These are phyloP conservation scores for Oplegnathus fasciatus DNA, from an alignment of 2,113 vertebrate genomes.

Conservation along the genomic window DNA sequence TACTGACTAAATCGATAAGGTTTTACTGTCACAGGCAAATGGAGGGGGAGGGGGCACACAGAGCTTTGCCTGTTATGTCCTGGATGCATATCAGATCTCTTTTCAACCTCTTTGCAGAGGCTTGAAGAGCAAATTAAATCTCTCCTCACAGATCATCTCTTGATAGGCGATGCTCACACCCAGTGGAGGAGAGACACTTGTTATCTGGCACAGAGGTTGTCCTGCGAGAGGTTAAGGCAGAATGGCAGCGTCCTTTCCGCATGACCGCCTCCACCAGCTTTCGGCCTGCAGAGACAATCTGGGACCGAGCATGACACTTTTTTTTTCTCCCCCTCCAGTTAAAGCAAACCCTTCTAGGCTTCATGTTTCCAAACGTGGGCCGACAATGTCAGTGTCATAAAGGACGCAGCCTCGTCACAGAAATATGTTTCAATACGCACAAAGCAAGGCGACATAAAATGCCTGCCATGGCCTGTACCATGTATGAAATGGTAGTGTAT, in stretches of 20 bases:
- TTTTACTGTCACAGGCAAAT: conserved; percentile 6
- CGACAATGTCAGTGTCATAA: neutral
- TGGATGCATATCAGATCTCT: neutral
- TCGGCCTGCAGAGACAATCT: conserved; percentile 38
- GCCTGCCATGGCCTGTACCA: neutral
- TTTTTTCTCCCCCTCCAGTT: neutral
- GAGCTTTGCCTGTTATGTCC: neutral
- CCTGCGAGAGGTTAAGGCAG: conserved; percentile 44
- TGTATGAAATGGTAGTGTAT: conserved; percentile 17
- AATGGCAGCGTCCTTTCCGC: conserved; percentile 61
- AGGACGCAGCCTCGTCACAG: neutral
- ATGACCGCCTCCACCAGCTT: conserved; percentile 52
- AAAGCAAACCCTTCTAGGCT: neutral
- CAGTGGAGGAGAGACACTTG: conserved; percentile 13
- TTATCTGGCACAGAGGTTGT: conserved; percentile 43
- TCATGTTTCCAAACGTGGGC: neutral
- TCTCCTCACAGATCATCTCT: conserved; percentile 10
- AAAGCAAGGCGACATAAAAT: conserved; percentile 25
- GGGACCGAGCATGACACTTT: conserved; percentile 3
- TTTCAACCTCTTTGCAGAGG: neutral
- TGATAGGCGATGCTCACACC: conserved; percentile 21
- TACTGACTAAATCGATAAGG: conserved; percentile 39
- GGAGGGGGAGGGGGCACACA: neutral
- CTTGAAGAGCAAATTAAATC: neutral
- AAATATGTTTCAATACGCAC: neutral